Conservation (phyloP, 1,140 invertebrate species). For the Saccostrea glomerata region DNA sequence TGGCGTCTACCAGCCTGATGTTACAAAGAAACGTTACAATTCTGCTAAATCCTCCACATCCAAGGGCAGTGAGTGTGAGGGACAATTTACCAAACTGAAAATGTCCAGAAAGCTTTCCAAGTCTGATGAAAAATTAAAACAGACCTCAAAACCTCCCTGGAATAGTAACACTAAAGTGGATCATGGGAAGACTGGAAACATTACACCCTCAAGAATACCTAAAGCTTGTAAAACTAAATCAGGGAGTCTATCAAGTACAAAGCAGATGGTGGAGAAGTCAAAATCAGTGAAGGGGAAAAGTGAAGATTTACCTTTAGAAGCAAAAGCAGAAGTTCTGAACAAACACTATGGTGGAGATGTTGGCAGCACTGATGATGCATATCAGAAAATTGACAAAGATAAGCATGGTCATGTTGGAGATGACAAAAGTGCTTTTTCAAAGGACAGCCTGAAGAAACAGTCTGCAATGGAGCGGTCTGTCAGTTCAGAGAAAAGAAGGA, state of each 20-base stretch:
- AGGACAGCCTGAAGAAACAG: background rate
- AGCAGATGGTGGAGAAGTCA: background rate
- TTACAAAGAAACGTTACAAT: background rate
- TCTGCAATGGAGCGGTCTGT: background rate
- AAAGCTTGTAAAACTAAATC: background rate
- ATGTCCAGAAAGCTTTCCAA: background rate
- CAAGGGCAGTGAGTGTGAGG: background rate
- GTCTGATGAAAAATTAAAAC: background rate
- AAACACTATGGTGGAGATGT: background rate
- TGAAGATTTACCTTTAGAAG: background rate
- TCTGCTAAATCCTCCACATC: background rate
- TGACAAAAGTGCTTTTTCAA: background rate
- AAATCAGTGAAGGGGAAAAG: background rate
- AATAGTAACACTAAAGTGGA: constrained; percentile 15
- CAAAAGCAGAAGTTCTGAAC: background rate
- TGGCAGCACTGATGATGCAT: background rate
- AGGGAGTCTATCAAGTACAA: background rate
- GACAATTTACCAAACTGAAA: background rate
- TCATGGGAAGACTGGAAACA: background rate
- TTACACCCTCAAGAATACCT: constrained; percentile 1
- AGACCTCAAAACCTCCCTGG: background rate
- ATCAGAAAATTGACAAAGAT: background rate
- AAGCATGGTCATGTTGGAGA: background rate
- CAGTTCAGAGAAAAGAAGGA: constrained; percentile 4
- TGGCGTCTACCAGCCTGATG: background rate